Conservation (phyloP, 2,113 vertebrate species). For the Sitta europaea region DNA sequence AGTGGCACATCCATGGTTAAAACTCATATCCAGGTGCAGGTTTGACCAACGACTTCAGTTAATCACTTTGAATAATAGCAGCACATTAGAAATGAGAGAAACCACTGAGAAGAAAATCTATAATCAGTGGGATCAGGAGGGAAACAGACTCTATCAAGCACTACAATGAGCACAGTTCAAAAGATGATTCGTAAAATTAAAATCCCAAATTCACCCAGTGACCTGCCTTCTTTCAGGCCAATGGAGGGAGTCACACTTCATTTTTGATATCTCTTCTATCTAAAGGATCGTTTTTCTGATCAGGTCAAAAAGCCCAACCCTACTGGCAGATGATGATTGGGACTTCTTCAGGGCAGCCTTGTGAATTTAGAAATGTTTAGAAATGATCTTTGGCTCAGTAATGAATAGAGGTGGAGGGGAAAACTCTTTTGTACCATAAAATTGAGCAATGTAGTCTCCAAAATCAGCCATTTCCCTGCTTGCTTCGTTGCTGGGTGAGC, state of each 20-base stretch:
- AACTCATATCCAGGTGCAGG: background rate
- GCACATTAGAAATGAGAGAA: conserved; percentile 19
- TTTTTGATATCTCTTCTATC: background rate
- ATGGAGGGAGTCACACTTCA: background rate
- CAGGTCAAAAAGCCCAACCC: background rate
- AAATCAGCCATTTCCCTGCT: background rate
- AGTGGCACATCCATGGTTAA: background rate
- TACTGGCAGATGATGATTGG: background rate
- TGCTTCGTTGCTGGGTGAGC: background rate
- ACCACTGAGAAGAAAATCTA: conserved; percentile 4
- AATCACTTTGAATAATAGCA: conserved; percentile 11
- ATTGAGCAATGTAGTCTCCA: background rate
- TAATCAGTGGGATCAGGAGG: conserved; percentile 37
- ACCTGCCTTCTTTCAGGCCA: conserved; percentile 10
- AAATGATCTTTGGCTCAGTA: background rate
- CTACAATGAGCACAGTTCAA: background rate
- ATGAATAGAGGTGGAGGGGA: background rate
- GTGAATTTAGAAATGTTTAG: background rate
- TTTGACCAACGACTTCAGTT: conserved; percentile 38
- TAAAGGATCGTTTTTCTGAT: background rate
- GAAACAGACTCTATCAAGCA: conserved; percentile 35
- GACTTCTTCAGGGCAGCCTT: background rate
- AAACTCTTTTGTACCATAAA: background rate
- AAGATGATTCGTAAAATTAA: conserved; percentile 39
- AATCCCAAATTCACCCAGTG: conserved; percentile 8